Evolutionary conservation across 2,888 invertebrate species (phyloP).

Genomic region (Cybosia mesomella): DNA sequence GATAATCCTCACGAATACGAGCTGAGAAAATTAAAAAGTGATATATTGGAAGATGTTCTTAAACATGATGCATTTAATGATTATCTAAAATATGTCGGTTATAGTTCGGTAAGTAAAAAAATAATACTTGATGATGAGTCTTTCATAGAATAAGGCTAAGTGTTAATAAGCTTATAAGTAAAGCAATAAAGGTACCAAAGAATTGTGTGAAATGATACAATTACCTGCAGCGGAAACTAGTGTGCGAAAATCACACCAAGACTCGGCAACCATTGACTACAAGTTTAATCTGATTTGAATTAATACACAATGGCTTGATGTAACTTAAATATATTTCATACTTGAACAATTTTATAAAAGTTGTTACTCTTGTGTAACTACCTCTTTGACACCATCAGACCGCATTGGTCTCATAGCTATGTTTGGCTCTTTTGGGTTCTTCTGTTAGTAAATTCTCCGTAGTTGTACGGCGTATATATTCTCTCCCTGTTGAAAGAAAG

Average conservation of each 20-base stretch:
- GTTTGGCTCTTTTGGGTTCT: no score
- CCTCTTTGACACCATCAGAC: no score
- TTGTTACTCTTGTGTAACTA: no score
- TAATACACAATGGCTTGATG: background rate
- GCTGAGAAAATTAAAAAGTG: conserved; percentile 65
- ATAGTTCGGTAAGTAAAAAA: conserved; percentile 65
- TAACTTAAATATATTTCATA: background rate
- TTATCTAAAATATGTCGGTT: conserved; percentile 79
- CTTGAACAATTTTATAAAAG: no score
- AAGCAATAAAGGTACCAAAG: background rate
- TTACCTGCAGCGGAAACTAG: background rate
- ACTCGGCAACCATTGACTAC: background rate
- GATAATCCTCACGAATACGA: conserved; percentile 76
- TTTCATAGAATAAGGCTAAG: background rate
- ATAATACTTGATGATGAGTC: background rate
- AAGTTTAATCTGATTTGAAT: no score
- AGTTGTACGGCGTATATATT: no score
- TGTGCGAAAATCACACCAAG: background rate
- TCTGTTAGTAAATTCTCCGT: no score
- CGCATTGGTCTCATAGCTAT: no score
- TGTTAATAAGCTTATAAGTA: background rate
- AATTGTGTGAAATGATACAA: background rate
- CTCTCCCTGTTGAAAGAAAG: no score
- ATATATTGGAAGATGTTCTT: conserved; percentile 60
- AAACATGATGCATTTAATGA: conserved; percentile 66